Evolutionary conservation across 2,113 vertebrate genomes (phyloP), one percentile per base, ranked within the genome.

Genomic region (Suricata suricatta): DNA sequence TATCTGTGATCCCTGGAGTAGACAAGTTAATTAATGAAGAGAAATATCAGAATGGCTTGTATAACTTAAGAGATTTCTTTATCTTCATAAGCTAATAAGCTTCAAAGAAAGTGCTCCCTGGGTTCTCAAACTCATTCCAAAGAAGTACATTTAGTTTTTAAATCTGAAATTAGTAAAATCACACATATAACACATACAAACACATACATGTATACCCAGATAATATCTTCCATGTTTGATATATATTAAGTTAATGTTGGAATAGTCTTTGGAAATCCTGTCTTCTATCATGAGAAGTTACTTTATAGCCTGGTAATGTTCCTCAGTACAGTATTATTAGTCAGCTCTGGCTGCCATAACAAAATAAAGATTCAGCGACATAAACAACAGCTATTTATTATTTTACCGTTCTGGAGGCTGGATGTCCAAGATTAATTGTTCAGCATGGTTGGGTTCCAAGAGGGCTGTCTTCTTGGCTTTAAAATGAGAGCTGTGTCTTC

Each of bases 21-120:
- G 15, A 57, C 27, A 66, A 35, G 50, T 87, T 95, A 93, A 87
- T 96, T 90, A 76, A 44, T 87, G n/a, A 90, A 82, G 25, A 4
- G 41, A 93, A 87, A 90, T 9, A 57, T 94, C 31, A 89, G 31
- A 92, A 94, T 74, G 31, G 7, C 33, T 81, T 69, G 7, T 90
- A 10, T 74, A 87, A 77, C 31, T 90, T 82, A 63, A 47, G 63
- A 72, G 66, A 92, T 81, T 63, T 88, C 35, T 63, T 93, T 77
- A 60, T 90, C 25, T 83, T 21, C 17, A 50, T 29, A 83, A 79
- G 33, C 31, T 69, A 93, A 83, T 77, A 7, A 92, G 13, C 41
- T 57, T 92, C 77, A 72, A 11, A 52, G 54, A 85, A 85, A 0
- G 44, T 13, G 15, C 19, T 54, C 3, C 6, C 3, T 96, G 25